These are phyloP conservation scores for Lochmaea crataegi DNA, from an alignment of 2,888 invertebrate species.

Conservation along the genomic window DNA sequence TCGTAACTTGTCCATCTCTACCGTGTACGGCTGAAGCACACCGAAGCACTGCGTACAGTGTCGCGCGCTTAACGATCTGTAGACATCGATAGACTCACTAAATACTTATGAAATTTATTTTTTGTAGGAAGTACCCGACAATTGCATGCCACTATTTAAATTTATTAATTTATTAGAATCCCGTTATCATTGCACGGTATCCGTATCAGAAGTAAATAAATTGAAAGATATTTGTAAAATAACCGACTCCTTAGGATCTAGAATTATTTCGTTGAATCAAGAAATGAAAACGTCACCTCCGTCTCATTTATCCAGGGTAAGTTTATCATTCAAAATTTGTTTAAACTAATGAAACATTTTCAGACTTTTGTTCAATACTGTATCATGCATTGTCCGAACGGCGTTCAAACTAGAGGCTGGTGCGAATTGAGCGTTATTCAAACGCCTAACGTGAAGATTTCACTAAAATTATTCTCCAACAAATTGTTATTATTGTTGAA, in stretches of 20 bases:
- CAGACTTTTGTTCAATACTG: conserved; percentile 71
- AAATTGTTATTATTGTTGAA: conserved; percentile 77
- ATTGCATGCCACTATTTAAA: conserved; percentile 81
- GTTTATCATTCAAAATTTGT: background rate
- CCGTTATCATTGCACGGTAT: conserved; percentile 80
- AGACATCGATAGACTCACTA: too few species aligned
- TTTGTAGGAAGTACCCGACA: conserved; percentile 76
- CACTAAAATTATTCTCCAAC: conserved; percentile 73
- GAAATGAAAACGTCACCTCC: conserved; percentile 72
- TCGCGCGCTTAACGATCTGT: too few species aligned
- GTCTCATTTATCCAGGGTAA: conserved; percentile 59
- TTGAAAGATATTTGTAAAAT: conserved; percentile 83
- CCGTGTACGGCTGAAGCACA: too few species aligned
- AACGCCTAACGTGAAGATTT: conserved; percentile 74
- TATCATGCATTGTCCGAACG: conserved; percentile 72
- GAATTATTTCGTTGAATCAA: conserved; percentile 75
- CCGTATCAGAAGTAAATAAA: conserved; percentile 77
- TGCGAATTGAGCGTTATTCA: conserved; percentile 74
- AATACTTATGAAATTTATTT: background rate
- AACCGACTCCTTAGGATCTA: conserved; percentile 75
- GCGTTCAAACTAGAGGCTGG: conserved; percentile 76
- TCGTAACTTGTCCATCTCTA: too few species aligned
- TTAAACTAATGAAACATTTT: conserved; percentile 13
- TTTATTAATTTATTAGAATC: conserved; percentile 87
- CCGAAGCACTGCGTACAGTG: too few species aligned